Percentiles rank a stretch among this genome's conserved stretches.
These are phyloP conservation scores for Poecile atricapillus DNA, from an alignment of 2,113 vertebrate genomes.

Conservation along the genomic window DNA sequence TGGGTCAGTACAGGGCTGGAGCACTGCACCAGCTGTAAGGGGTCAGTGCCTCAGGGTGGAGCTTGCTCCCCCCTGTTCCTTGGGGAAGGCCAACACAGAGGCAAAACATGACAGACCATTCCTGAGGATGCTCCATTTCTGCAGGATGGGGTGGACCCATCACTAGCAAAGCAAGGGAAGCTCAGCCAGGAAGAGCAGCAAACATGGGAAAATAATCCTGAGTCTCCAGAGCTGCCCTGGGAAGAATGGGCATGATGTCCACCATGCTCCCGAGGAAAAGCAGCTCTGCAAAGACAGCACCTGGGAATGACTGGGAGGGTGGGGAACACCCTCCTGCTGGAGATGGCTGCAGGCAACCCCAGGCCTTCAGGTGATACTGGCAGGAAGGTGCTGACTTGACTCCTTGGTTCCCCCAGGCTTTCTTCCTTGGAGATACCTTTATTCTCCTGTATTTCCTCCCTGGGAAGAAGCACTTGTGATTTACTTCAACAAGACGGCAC, in stretches of 20 bases:
- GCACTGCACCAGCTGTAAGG: neutral
- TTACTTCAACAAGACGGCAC: neutral
- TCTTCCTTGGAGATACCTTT: neutral
- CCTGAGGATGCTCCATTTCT: neutral
- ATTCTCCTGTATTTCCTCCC: neutral
- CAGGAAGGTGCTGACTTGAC: neutral
- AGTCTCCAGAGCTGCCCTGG: neutral
- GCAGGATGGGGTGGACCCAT: neutral
- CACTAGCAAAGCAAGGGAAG: neutral
- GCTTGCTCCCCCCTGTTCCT: neutral
- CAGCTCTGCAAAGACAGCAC: neutral
- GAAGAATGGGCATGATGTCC: accelerated
- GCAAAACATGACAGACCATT: neutral
- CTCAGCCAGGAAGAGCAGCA: neutral
- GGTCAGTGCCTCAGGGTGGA: neutral
- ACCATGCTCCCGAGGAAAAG: accelerated
- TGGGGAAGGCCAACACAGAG: neutral
- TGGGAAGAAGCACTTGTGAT: neutral
- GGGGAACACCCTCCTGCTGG: neutral
- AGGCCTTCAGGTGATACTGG: accelerated
- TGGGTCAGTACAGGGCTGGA: slow-evolving; percentile 45
- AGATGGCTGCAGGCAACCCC: neutral
- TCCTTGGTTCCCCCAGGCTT: neutral
- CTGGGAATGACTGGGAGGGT: accelerated
- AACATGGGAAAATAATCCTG: neutral